These are phyloP conservation scores for Tigriopus californicus DNA, from an alignment of 2,888 invertebrate species.

Conservation along the genomic window DNA sequence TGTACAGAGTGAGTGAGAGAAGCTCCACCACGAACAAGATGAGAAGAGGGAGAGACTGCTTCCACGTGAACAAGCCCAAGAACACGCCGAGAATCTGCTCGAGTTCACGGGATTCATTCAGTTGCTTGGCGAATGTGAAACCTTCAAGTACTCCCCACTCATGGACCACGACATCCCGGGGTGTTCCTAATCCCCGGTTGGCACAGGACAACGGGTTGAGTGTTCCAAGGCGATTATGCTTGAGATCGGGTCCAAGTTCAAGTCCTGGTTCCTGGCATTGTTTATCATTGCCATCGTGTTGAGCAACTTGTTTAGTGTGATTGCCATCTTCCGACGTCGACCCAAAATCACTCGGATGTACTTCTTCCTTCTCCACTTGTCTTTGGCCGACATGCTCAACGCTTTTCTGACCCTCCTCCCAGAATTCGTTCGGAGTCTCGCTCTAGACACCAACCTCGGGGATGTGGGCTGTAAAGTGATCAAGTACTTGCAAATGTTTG, in stretches of 20 bases:
- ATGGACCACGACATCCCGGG: too few species aligned
- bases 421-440: slow-evolving; percentile 23
- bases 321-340: background rate
- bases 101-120: too few species aligned
- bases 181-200: too few species aligned
- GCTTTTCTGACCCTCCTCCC: slow-evolving; percentile 31
- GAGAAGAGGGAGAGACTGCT: too few species aligned
- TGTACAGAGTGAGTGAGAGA: too few species aligned
- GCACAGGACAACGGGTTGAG: too few species aligned
- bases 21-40: too few species aligned
- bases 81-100: too few species aligned
- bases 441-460: slow-evolving; percentile 27
- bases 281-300: background rate
- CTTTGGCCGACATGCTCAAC: slow-evolving; percentile 31
- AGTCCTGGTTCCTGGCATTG: background rate
- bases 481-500: slow-evolving; percentile 28
- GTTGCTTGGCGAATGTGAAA: too few species aligned
- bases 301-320: background rate
- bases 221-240: too few species aligned
- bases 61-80: too few species aligned
- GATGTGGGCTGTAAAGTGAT: slow-evolving; percentile 22
- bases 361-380: slow-evolving; percentile 31
- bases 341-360: slow-evolving; percentile 28
- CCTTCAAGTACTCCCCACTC: too few species aligned
- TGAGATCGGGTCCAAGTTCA: background rate